Conservation (phyloP, 2,113 vertebrate genomes). For the Chrysochloris asiatica region DNA sequence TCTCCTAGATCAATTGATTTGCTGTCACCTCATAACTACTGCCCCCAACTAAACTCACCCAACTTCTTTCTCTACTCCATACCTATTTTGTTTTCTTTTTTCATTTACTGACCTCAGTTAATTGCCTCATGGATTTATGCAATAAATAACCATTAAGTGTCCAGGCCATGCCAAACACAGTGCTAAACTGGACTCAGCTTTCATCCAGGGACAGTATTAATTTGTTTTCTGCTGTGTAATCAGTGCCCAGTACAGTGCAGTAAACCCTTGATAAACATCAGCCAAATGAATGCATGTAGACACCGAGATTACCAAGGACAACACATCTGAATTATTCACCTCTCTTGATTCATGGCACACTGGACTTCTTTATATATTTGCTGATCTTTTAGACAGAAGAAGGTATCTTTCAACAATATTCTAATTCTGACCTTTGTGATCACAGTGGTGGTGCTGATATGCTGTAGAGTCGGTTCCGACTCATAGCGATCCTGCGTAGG, state of each 20-base stretch:
- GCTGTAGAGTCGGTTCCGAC: too few species aligned
- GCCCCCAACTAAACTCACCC: background rate
- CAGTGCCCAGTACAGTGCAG: too few species aligned
- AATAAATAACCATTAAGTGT: background rate
- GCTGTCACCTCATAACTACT: background rate
- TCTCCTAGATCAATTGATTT: background rate
- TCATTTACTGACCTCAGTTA: background rate
- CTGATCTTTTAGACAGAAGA: background rate
- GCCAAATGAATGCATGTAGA: background rate
- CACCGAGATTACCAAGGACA: background rate
- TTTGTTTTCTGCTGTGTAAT: background rate
- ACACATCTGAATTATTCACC: background rate
- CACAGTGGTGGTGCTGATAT: too few species aligned
- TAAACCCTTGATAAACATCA: background rate
- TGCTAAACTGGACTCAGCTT: background rate
- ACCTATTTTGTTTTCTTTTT: background rate
- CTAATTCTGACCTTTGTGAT: background rate
- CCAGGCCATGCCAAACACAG: background rate
- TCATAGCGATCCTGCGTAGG: too few species aligned
- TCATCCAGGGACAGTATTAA: background rate
- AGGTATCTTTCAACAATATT: too few species aligned
- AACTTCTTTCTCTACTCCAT: background rate
- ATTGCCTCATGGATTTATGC: background rate
- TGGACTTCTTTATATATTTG: background rate
- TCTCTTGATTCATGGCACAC: background rate